Evolutionary conservation across 2,797 vertebrate genomes (phyloP).

Genomic region (Bradypodion pumilum): DNA sequence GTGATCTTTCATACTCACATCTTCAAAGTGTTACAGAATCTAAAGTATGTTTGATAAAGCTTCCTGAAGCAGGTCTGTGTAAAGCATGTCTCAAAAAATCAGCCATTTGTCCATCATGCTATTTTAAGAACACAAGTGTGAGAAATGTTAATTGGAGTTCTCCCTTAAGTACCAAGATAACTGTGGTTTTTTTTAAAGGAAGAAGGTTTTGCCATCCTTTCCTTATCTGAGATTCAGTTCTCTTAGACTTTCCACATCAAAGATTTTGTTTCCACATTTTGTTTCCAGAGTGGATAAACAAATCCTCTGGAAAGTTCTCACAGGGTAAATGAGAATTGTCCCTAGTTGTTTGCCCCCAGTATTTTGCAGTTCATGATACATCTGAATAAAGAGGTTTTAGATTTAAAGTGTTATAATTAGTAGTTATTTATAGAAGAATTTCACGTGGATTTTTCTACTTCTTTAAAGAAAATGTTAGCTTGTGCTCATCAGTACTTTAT

Average conservation of each 20-base stretch:
- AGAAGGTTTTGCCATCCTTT: neutral
- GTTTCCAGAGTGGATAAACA: neutral
- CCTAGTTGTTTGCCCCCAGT: neutral
- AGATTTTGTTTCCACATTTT: neutral
- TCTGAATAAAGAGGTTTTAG: neutral
- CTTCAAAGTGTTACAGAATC: neutral
- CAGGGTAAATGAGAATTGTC: neutral
- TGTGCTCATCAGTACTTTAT: neutral
- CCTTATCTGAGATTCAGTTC: neutral
- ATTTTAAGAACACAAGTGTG: neutral
- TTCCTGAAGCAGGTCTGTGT: neutral
- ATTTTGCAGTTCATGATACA: neutral
- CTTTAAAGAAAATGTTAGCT: neutral
- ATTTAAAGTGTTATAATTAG: neutral
- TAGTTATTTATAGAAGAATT: neutral
- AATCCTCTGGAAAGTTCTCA: neutral
- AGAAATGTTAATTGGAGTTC: neutral
- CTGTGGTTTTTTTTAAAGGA: too few species aligned
- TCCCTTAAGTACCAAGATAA: neutral
- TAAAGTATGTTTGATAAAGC: neutral
- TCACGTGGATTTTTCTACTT: neutral
- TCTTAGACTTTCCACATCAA: neutral
- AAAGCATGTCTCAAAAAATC: neutral
- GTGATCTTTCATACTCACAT: neutral
- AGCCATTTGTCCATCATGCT: neutral